Percentiles rank a stretch among this genome's conserved stretches.
These are phyloP conservation scores for Puffinus mauretanicus DNA, from an alignment of 2,113 vertebrate genomes.

Conservation along the genomic window DNA sequence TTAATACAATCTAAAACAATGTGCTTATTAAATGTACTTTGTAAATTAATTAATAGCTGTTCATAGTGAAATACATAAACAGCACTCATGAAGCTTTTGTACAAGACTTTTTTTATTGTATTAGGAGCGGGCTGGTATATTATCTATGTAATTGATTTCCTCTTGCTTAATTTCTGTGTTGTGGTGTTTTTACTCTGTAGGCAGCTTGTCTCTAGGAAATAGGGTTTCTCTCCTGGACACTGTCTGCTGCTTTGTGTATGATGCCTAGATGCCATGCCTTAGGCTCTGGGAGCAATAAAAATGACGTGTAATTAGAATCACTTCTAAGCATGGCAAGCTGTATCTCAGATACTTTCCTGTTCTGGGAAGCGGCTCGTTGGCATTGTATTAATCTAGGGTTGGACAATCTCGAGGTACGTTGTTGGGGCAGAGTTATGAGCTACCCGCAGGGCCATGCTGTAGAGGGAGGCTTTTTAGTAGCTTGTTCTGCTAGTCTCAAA, in stretches of 20 bases:
- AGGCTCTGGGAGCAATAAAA: background rate
- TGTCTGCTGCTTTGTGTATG: background rate
- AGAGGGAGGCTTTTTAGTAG: background rate
- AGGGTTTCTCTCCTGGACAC: background rate
- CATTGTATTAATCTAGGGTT: background rate
- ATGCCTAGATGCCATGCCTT: background rate
- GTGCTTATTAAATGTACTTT: constrained; percentile 57
- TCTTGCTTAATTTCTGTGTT: background rate
- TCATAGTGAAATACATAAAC: background rate
- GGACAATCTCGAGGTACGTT: background rate
- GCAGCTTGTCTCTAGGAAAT: background rate
- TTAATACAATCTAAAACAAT: constrained; percentile 73
- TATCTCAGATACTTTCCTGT: background rate
- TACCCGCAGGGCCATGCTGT: background rate
- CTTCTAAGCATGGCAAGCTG: background rate
- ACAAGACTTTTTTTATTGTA: background rate
- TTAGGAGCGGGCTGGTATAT: background rate
- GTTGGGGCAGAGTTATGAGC: background rate
- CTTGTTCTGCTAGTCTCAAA: background rate
- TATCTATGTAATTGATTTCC: background rate
- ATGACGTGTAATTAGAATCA: fast-evolving
- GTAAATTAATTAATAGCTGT: constrained; percentile 61
- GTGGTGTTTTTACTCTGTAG: background rate
- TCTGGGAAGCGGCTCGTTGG: fast-evolving
- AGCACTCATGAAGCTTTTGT: background rate